These are phyloP conservation scores for Capreolus pygargus DNA, from an alignment of 2,113 vertebrate genomes.

Conservation along the genomic window DNA sequence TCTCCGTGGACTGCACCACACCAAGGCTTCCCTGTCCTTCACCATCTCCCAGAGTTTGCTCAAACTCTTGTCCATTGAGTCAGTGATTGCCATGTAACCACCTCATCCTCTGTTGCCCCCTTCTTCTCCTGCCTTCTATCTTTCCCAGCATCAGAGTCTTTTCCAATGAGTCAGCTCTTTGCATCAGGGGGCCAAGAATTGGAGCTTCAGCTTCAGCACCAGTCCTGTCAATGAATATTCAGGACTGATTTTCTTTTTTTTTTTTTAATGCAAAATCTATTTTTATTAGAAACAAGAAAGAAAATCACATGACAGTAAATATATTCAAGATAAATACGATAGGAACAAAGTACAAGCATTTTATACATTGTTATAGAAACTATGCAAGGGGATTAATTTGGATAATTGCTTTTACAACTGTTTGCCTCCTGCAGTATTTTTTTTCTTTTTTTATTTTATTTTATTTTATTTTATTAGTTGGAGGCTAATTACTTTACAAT, in stretches of 20 bases:
- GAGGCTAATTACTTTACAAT: too few species aligned
- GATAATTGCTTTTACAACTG: too few species aligned
- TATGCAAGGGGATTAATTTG: too few species aligned
- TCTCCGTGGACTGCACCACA: background rate
- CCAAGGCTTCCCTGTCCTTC: background rate
- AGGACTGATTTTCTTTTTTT: background rate
- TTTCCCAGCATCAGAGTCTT: background rate
- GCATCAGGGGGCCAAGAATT: background rate
- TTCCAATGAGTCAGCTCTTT: background rate
- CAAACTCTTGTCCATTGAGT: background rate
- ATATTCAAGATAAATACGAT: too few species aligned
- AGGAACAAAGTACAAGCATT: too few species aligned
- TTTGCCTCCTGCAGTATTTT: too few species aligned
- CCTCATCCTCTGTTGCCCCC: background rate
- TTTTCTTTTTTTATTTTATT: too few species aligned
- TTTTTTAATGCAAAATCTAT: too few species aligned
- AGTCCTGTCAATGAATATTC: background rate
- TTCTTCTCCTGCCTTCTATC: background rate
- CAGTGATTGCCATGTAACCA: background rate
- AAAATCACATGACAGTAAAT: too few species aligned
- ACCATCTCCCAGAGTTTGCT: background rate
- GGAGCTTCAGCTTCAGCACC: background rate
- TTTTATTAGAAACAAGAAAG: too few species aligned
- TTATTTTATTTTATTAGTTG: too few species aligned
- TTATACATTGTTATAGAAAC: too few species aligned